Percentiles rank a stretch among this genome's conserved stretches.
Evolutionary conservation across 2,797 vertebrate genomes (phyloP).

Genomic region (Agapornis canus): DNA sequence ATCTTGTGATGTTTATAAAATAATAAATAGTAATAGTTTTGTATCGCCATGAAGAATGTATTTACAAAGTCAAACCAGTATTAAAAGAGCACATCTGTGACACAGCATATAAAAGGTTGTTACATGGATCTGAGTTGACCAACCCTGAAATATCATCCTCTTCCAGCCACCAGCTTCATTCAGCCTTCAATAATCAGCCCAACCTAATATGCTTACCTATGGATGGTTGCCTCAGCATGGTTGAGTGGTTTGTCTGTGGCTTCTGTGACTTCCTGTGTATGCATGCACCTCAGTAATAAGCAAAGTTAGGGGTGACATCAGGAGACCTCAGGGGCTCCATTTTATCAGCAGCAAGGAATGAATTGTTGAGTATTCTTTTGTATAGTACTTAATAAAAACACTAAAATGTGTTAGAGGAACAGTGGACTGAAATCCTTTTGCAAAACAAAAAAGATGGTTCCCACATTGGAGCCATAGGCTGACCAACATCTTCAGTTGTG

Average conservation of each 20-base stretch:
- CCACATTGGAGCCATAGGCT: background rate
- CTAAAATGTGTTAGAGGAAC: background rate
- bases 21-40: background rate
- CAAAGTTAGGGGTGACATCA: background rate
- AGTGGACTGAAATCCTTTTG: background rate
- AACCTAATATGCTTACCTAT: background rate
- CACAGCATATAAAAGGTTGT: background rate
- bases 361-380: background rate
- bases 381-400: background rate
- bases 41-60: background rate
- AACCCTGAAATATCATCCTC: background rate
- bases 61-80: background rate
- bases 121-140: background rate
- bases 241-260: background rate
- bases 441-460: background rate
- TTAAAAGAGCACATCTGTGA: background rate
- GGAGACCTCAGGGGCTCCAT: background rate
- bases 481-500: background rate
- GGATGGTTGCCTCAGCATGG: background rate
- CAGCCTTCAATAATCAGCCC: background rate
- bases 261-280: background rate
- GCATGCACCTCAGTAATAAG: fast-evolving
- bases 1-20: background rate
- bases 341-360: background rate
- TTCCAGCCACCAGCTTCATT: background rate